Evolutionary conservation across 2,113 vertebrate genomes (phyloP).

Genomic region (Salvelinus alpinus): DNA sequence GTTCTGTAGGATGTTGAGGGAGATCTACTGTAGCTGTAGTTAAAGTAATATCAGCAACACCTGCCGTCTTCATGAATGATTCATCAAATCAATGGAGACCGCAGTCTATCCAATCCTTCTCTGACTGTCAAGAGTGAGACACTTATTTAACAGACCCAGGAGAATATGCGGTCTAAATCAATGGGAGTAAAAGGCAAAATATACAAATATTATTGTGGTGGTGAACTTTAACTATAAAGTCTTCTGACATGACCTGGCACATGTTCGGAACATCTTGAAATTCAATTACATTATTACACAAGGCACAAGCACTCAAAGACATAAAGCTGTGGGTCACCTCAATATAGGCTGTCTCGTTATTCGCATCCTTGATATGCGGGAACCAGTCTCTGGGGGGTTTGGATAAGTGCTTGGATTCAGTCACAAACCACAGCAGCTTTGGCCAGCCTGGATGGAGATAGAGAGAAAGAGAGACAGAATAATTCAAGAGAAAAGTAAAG

Average conservation of each 20-base stretch:
- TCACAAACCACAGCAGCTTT: slow-evolving; percentile 91
- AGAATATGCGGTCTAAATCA: neutral
- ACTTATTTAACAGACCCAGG: neutral
- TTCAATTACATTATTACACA: too few species aligned
- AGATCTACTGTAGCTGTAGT: neutral
- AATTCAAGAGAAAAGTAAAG: neutral
- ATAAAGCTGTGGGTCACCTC: slow-evolving; percentile 74
- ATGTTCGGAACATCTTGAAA: too few species aligned
- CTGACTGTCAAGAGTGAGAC: neutral
- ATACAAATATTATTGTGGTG: too few species aligned
- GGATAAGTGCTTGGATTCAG: slow-evolving; percentile 91
- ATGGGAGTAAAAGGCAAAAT: too few species aligned
- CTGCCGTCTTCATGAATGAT: neutral
- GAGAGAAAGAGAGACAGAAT: slow-evolving; percentile 1
- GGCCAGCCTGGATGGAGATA: slow-evolving; percentile 84
- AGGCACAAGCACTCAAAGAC: too few species aligned
- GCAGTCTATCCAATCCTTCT: neutral
- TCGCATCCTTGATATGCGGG: slow-evolving; percentile 78
- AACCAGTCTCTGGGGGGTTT: slow-evolving; percentile 94
- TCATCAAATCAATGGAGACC: neutral
- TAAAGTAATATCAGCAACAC: neutral
- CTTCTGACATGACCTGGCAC: too few species aligned
- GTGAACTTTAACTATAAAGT: too few species aligned
- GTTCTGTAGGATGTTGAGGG: neutral
- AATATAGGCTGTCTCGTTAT: slow-evolving; percentile 86